Evolutionary conservation across 1,140 invertebrate species (phyloP).

Genomic region (Aphis gossypii): DNA sequence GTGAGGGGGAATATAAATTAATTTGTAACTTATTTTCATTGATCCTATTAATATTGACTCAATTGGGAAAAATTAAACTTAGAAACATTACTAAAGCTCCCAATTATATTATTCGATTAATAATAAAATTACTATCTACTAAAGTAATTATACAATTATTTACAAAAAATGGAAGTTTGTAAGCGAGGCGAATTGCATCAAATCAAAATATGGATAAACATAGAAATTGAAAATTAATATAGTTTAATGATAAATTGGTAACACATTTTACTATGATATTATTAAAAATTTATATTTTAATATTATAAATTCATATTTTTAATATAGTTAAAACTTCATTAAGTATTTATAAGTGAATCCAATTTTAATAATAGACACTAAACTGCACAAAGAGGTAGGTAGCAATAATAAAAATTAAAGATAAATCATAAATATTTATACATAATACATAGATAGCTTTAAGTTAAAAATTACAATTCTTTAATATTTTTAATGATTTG

Average conservation of each 20-base stretch:
- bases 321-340: background rate
- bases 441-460: background rate
- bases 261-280: background rate
- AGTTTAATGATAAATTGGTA: background rate
- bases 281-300: background rate
- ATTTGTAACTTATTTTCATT: constrained; percentile 40
- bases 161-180: background rate
- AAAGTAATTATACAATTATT: background rate
- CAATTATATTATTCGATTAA: background rate
- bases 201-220: background rate
- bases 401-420: background rate
- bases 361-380: background rate
- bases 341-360: background rate
- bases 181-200: background rate
- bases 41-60: constrained; percentile 35
- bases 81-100: background rate
- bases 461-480: background rate
- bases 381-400: background rate
- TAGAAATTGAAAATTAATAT: background rate
- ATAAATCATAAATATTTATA: background rate
- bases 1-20: constrained; percentile 51
- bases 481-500: background rate
- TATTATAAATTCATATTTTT: background rate
- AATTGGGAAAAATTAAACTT: background rate
- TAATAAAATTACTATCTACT: background rate